A percentile compares a stretch with the other conserved stretches of the same genome.
phyloP scores from a whole-genome alignment of 2,113 vertebrate genomes.

The Gambusia affinis region DNA sequence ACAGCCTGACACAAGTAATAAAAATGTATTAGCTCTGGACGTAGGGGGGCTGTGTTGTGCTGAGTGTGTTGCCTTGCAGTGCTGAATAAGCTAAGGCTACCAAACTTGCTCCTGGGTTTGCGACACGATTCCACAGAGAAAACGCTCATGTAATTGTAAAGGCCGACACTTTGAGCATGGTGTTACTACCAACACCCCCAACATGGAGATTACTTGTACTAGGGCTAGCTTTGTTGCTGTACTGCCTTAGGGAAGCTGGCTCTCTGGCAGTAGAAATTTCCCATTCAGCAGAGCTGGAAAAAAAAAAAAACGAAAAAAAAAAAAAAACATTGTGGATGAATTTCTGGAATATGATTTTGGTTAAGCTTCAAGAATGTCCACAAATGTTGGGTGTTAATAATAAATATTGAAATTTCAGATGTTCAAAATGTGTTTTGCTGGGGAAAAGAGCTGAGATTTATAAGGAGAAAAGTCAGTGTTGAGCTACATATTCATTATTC shows the following conservation, averaged over 20 bases:
- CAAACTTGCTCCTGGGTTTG: constrained; percentile 61
- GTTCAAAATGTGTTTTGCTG: too few relatives aligned
- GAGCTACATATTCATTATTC: too few relatives aligned
- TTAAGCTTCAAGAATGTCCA: too few relatives aligned
- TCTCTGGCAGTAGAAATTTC: too few relatives aligned
- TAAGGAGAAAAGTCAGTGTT: too few relatives aligned
- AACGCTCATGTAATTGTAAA: constrained; percentile 58
- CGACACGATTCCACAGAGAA: constrained; percentile 58
- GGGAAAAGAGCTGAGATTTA: too few relatives aligned
- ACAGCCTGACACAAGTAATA: constrained; percentile 73
- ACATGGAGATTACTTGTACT: constrained; percentile 16
- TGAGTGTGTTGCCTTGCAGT: constrained; percentile 63
- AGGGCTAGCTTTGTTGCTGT: constrained; percentile 35
- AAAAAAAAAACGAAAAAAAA: too few relatives aligned
- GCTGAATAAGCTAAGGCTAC: constrained; percentile 73
- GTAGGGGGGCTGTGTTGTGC: constrained; percentile 64
- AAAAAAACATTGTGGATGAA: too few relatives aligned
- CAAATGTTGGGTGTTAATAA: too few relatives aligned
- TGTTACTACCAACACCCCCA: constrained; percentile 38
- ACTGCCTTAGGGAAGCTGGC: constrained; percentile 27
- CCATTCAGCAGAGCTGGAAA: too few relatives aligned
- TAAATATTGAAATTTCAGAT: too few relatives aligned
- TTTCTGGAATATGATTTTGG: too few relatives aligned
- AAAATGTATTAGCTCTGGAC: constrained; percentile 74
- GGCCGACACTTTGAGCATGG: constrained; percentile 46